A percentile compares a stretch with the other conserved stretches of the same genome.
These are phyloP conservation scores for Euclidia mi DNA, from an alignment of 2,888 invertebrate species.

Conservation along the genomic window DNA sequence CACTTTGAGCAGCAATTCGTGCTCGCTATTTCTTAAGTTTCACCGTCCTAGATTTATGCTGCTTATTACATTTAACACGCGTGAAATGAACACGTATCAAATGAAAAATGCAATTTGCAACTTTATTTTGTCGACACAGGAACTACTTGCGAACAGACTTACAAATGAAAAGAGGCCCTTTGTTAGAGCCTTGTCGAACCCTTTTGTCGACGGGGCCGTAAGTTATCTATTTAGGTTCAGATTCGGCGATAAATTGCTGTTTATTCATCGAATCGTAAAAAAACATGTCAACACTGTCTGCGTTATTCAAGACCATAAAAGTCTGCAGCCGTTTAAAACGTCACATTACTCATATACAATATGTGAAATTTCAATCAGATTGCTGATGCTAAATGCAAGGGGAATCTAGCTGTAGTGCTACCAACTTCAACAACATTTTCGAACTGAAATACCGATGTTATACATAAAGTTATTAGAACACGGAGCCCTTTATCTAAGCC, in stretches of 20 bases:
- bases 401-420: conserved; percentile 26
- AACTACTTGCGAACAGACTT: conserved; percentile 64
- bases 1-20: conserved; percentile 45
- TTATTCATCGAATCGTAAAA: conserved; percentile 66
- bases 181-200: conserved; percentile 70
- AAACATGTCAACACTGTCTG: conserved; percentile 74
- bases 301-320: conserved; percentile 45
- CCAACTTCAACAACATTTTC: conserved; percentile 45
- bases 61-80: conserved; percentile 87
- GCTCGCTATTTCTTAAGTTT: conserved; percentile 42
- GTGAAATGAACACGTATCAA: conserved; percentile 80
- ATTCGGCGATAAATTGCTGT: conserved; percentile 84
- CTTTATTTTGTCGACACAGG: conserved; percentile 73
- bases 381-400: conserved; percentile 13
- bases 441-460: conserved; percentile 63
- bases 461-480: conserved; percentile 69
- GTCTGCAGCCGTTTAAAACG: conserved; percentile 23
- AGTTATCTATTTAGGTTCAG: conserved; percentile 85
- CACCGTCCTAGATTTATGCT: conserved; percentile 81
- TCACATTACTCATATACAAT: conserved; percentile 21
- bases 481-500: conserved; percentile 71
- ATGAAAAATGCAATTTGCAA: conserved; percentile 76
- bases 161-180: conserved; percentile 30
- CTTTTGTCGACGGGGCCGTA: conserved; percentile 80
- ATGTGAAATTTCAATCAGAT: conserved; percentile 34